phyloP scores from a whole-genome alignment of 2,113 vertebrate species.

The Hemichromis elongatus region DNA sequence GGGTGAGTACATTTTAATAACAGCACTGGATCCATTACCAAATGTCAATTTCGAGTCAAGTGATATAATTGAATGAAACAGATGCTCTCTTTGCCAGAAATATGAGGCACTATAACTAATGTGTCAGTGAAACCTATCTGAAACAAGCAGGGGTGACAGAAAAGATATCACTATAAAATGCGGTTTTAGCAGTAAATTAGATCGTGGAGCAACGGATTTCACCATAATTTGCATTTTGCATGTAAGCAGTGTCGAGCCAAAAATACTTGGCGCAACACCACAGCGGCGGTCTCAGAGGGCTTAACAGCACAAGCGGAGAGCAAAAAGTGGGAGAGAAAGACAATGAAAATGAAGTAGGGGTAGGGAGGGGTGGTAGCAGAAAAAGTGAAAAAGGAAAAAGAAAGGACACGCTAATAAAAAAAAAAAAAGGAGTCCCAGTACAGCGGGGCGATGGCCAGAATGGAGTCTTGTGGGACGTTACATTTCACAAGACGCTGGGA shows the following conservation, averaged over 20 bases:
- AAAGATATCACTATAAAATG: conserved; percentile 64
- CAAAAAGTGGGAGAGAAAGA: conserved; percentile 19
- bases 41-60: conserved; percentile 65
- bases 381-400: not conserved
- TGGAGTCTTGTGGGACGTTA: conserved; percentile 44
- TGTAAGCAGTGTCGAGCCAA: conserved; percentile 67
- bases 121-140: conserved; percentile 49
- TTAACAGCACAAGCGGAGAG: conserved; percentile 37
- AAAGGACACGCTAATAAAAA: conserved; percentile 36
- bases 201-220: conserved; percentile 58
- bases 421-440: conserved; percentile 11
- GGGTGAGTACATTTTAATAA: conserved; percentile 58
- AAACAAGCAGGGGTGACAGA: conserved; percentile 54
- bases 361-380: not conserved
- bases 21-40: conserved; percentile 52
- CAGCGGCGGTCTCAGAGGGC: conserved; percentile 54
- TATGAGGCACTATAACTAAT: conserved; percentile 54
- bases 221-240: conserved; percentile 70
- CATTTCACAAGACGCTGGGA: conserved; percentile 66
- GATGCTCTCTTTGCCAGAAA: conserved; percentile 46
- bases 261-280: conserved; percentile 68
- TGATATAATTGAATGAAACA: conserved; percentile 63
- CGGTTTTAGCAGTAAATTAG: conserved; percentile 64
- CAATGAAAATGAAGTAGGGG: conserved; percentile 26
- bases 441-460: conserved; percentile 43